A percentile compares a stretch with the other conserved stretches of the same genome.
Evolutionary conservation across 1,140 invertebrate species (phyloP).

Genomic region (Apis dorsata): DNA sequence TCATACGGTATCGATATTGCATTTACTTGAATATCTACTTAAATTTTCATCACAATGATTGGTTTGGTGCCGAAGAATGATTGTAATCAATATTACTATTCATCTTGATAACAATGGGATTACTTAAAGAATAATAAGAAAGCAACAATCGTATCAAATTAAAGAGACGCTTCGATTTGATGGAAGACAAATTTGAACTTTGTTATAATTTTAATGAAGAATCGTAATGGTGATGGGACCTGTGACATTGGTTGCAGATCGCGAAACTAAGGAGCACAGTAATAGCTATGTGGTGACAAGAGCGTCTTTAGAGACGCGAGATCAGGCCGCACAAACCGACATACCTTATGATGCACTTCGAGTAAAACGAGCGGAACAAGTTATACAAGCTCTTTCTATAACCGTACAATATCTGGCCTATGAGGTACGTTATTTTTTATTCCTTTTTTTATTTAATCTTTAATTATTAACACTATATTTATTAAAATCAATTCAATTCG

Average conservation of each 20-base stretch:
- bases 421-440: slow-evolving; percentile 78
- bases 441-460: not conserved
- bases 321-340: slow-evolving; percentile 68
- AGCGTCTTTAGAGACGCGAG: slow-evolving; percentile 59
- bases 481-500: too few relatives aligned
- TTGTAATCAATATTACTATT: not conserved
- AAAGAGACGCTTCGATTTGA: not conserved
- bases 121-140: not conserved
- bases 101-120: not conserved
- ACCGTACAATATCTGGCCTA: slow-evolving; percentile 86
- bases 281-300: slow-evolving; percentile 45
- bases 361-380: slow-evolving; percentile 72
- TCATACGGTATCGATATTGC: not conserved
- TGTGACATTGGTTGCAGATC: slow-evolving; percentile 73
- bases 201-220: not conserved
- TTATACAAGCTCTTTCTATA: slow-evolving; percentile 85
- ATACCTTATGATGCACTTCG: slow-evolving; percentile 57
- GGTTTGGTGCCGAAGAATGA: not conserved
- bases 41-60: slow-evolving; percentile 7
- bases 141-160: not conserved
- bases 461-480: not conserved
- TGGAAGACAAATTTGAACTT: not conserved
- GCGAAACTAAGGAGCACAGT: slow-evolving; percentile 68
- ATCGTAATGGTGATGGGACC: slow-evolving; percentile 62
- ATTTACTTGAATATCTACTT: not conserved